These are phyloP conservation scores for Tipula helvola DNA, from an alignment of 2,888 invertebrate species.

Conservation along the genomic window DNA sequence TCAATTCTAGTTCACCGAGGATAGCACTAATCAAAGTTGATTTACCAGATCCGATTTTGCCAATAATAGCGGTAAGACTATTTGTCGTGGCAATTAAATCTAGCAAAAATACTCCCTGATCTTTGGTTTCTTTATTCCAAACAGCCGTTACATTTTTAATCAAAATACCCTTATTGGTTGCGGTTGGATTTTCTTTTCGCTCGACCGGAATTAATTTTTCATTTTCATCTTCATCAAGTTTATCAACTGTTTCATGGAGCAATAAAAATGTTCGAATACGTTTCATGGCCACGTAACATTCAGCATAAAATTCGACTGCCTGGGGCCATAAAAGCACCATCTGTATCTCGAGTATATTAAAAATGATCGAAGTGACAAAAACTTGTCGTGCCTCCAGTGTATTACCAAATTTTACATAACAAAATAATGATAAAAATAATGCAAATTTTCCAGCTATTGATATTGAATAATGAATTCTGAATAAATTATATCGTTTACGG, in stretches of 20 bases:
- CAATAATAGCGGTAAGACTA: conserved; percentile 49
- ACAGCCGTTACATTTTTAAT: conserved; percentile 14
- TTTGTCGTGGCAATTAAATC: conserved; percentile 13
- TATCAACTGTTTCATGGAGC: conserved; percentile 22
- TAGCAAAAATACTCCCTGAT: conserved; percentile 11
- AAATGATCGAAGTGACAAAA: conserved; percentile 69
- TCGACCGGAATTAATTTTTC: not conserved
- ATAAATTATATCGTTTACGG: conserved; percentile 50
- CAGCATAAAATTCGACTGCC: conserved; percentile 63
- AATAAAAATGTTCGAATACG: conserved; percentile 55
- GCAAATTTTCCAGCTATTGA: conserved; percentile 69
- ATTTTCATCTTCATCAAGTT: not conserved
- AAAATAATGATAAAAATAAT: conserved; percentile 59
- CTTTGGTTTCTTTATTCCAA: conserved; percentile 31
- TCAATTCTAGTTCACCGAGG: conserved; percentile 53
- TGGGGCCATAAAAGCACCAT: conserved; percentile 71
- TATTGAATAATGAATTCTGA: conserved; percentile 55
- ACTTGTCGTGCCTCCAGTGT: conserved; percentile 60
- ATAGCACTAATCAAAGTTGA: conserved; percentile 59
- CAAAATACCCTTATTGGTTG: conserved; percentile 10
- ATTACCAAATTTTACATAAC: conserved; percentile 51
- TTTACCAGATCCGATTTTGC: conserved; percentile 67
- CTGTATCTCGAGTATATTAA: conserved; percentile 63
- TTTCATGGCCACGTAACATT: conserved; percentile 58
- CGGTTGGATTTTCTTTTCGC: conserved; percentile 7